A percentile compares a stretch with the other conserved stretches of the same genome.
These are phyloP conservation scores for Scolopax mira DNA, from an alignment of 2,113 vertebrate genomes.

Conservation along the genomic window DNA sequence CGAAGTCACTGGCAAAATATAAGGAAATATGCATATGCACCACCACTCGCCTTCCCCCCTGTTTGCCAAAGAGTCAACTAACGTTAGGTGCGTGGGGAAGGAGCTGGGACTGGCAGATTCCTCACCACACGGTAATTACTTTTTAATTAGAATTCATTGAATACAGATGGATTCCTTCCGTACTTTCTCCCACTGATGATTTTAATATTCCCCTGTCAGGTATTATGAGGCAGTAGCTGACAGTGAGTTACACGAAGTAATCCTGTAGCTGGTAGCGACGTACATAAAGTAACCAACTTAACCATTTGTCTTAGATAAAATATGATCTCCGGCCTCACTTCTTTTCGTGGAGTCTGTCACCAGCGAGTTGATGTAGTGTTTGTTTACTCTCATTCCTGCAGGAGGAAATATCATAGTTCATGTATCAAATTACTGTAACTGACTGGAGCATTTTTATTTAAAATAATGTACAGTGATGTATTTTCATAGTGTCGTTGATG, in stretches of 20 bases:
- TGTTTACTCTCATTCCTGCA: slow-evolving; percentile 73
- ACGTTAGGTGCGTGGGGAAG: background rate
- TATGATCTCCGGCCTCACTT: slow-evolving; percentile 68
- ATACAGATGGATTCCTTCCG: slow-evolving; percentile 72
- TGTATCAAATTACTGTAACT: slow-evolving; percentile 77
- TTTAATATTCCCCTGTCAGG: slow-evolving; percentile 77
- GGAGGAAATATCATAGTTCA: slow-evolving; percentile 72
- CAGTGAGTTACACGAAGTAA: slow-evolving; percentile 71
- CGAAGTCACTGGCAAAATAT: slow-evolving; percentile 73
- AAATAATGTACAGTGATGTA: slow-evolving; percentile 62
- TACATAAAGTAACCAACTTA: slow-evolving; percentile 74
- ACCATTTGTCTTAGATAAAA: slow-evolving; percentile 77
- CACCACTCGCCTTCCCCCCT: background rate
- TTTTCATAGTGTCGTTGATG: slow-evolving; percentile 51
- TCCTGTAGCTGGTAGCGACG: slow-evolving; percentile 67
- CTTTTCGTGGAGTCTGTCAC: slow-evolving; percentile 67
- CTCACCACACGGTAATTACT: slow-evolving; percentile 62
- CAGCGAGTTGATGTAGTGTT: slow-evolving; percentile 69
- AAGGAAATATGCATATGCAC: slow-evolving; percentile 40
- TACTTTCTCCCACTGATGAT: slow-evolving; percentile 63
- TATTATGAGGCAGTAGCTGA: slow-evolving; percentile 71
- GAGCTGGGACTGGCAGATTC: slow-evolving; percentile 55
- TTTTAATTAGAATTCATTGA: slow-evolving; percentile 80
- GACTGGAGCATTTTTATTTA: slow-evolving; percentile 75
- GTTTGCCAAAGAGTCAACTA: slow-evolving; percentile 15